phyloP scores from a whole-genome alignment of 2,113 vertebrate species.

The Aythya baeri region DNA sequence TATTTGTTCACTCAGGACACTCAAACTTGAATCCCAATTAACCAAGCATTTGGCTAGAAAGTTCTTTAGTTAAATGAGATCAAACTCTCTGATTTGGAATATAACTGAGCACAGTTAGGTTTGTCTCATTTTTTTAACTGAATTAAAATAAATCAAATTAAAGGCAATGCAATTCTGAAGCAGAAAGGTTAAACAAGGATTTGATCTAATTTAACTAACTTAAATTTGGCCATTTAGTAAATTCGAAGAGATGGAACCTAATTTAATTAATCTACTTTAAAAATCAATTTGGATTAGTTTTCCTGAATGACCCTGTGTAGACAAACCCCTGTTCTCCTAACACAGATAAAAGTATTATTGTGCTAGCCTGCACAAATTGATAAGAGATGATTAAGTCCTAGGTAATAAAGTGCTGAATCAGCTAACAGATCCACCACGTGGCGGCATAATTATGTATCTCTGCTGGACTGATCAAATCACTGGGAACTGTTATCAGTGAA shows the following conservation, averaged over 20 bases:
- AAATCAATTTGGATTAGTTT: conserved; percentile 66
- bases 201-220: conserved; percentile 57
- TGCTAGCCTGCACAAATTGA: not conserved
- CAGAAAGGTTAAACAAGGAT: conserved; percentile 45
- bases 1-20: not conserved
- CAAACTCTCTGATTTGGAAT: not conserved
- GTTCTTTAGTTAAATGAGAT: not conserved
- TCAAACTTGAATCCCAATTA: not conserved
- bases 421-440: not conserved
- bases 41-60: not conserved
- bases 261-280: conserved; percentile 58
- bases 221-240: not conserved
- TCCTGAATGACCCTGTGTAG: not conserved
- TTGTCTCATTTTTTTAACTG: conserved; percentile 25
- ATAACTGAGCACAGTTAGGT: not conserved
- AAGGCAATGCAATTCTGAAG: not conserved
- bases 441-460: not conserved
- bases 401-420: conserved; percentile 19
- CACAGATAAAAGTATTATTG: conserved; percentile 19
- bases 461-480: not conserved
- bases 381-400: conserved; percentile 18
- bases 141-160: conserved; percentile 39
- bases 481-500: not conserved
- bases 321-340: not conserved
- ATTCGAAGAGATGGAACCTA: conserved; percentile 10